These are phyloP conservation scores for Trissolcus brochymenae DNA, from an alignment of 2,888 invertebrate genomes.

Conservation along the genomic window DNA sequence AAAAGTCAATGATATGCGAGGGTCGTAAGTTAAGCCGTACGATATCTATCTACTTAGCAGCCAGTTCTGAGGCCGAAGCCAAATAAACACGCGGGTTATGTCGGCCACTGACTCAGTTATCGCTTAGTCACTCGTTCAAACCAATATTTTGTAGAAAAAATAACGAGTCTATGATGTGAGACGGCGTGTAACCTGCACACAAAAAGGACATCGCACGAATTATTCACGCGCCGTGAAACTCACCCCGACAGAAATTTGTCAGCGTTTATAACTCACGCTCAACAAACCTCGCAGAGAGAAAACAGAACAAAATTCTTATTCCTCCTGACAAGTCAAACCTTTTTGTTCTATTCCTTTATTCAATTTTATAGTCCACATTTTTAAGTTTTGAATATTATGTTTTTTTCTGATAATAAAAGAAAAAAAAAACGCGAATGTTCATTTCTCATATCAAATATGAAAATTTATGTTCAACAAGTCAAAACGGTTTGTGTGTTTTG, in stretches of 20 bases:
- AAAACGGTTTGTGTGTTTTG: no score
- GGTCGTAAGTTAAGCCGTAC: conserved; percentile 59
- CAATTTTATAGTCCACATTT: no score
- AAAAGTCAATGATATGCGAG: conserved; percentile 60
- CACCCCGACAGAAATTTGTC: conserved; percentile 25
- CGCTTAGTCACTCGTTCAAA: conserved; percentile 59
- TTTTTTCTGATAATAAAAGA: no score
- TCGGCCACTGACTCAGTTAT: conserved; percentile 59
- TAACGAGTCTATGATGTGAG: conserved; percentile 49
- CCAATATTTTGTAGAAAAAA: conserved; percentile 57
- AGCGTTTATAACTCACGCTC: conserved; percentile 26
- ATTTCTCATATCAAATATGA: no score
- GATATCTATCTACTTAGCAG: conserved; percentile 61
- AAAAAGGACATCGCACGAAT: conserved; percentile 30
- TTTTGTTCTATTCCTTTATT: no score
- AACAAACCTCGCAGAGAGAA: no score
- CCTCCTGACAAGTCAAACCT: no score
- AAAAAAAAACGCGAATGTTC: no score
- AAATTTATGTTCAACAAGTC: no score
- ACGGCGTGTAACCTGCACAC: conserved; percentile 16
- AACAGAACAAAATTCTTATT: not conserved
- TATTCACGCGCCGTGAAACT: conserved; percentile 37
- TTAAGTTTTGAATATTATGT: no score
- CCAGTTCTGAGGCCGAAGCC: conserved; percentile 62
- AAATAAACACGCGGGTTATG: conserved; percentile 62